Conservation (phyloP, 2,797 vertebrate species). For the Gallinago solitaria region DNA sequence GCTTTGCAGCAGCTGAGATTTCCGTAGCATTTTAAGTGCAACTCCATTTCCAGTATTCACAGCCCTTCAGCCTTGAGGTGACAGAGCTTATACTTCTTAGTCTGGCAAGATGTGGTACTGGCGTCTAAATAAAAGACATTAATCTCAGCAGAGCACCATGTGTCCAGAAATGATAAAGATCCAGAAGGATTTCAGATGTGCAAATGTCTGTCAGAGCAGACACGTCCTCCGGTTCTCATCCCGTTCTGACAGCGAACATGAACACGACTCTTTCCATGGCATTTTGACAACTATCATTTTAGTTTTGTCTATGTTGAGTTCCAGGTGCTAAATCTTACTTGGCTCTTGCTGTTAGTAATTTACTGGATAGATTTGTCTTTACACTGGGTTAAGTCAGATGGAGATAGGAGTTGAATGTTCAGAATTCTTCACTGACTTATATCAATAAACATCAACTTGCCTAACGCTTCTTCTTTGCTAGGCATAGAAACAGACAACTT, state of each 20-base stretch:
- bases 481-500: neutral
- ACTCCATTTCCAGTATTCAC: neutral
- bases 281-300: neutral
- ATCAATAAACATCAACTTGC: neutral
- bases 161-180: neutral
- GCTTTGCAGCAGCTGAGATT: neutral
- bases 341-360: neutral
- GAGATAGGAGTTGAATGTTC: neutral
- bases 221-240: rapidly evolving
- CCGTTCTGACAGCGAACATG: neutral
- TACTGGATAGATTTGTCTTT: neutral
- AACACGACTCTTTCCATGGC: neutral
- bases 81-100: neutral
- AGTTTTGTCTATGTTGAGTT: neutral
- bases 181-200: neutral
- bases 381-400: neutral
- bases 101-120: neutral
- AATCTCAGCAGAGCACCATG: neutral
- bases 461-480: neutral
- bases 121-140: neutral
- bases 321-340: neutral
- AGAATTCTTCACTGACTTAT: neutral
- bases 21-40: neutral
- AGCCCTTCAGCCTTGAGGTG: neutral
- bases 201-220: neutral